Evolutionary conservation across 2,888 invertebrate genomes (phyloP).

Genomic region (Platyscelio sp.): DNA sequence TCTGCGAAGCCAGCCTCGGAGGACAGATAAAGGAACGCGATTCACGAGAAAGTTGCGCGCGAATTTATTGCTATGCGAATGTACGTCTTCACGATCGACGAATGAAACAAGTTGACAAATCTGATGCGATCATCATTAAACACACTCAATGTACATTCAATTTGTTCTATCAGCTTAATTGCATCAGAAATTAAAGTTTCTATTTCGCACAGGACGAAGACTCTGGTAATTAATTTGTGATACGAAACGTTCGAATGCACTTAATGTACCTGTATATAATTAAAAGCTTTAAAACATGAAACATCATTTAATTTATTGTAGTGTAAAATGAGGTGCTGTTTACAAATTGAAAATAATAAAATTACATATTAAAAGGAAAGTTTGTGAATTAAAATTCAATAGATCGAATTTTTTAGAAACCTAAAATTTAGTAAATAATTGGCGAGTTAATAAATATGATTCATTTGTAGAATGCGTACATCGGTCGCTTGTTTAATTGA

Average conservation of each 20-base stretch:
- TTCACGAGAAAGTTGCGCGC: constrained; percentile 62
- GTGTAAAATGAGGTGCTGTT: too few species aligned
- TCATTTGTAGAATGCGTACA: constrained; percentile 80
- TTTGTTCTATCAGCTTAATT: constrained; percentile 44
- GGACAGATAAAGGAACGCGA: constrained; percentile 57
- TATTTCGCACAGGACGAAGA: too few species aligned
- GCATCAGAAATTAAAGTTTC: constrained; percentile 20
- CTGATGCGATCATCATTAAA: constrained; percentile 44
- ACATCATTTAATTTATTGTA: too few species aligned
- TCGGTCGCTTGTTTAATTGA: constrained; percentile 82
- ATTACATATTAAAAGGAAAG: too few species aligned
- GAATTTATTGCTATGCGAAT: constrained; percentile 50
- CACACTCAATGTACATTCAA: constrained; percentile 38
- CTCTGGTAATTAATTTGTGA: too few species aligned
- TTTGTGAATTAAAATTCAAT: too few species aligned
- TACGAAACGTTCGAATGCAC: too few species aligned
- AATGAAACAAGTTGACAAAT: constrained; percentile 50
- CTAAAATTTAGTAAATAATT: constrained; percentile 5
- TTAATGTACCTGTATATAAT: too few species aligned
- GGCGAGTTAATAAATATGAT: constrained; percentile 29
- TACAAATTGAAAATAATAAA: too few species aligned
- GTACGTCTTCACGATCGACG: constrained; percentile 36
- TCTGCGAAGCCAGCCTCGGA: constrained; percentile 77
- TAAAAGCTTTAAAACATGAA: too few species aligned
- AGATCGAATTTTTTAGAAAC: too few species aligned